These are phyloP conservation scores for Rhodinocichla rosea DNA, from an alignment of 2,113 vertebrate genomes.

Conservation along the genomic window DNA sequence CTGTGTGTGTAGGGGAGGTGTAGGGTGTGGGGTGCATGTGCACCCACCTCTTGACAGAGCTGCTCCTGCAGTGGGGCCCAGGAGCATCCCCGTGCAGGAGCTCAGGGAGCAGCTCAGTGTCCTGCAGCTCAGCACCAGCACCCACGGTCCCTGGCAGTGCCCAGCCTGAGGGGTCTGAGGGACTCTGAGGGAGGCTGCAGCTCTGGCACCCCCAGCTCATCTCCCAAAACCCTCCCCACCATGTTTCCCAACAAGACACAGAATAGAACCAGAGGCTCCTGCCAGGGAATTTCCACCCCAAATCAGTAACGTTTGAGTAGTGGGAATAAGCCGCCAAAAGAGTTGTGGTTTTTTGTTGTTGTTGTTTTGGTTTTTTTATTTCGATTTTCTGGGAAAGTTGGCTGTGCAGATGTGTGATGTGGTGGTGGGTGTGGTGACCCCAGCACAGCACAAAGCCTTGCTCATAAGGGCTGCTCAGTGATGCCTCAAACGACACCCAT, in stretches of 20 bases:
- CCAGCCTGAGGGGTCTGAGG: not conserved
- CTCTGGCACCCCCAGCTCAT: not conserved
- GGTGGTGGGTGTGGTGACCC: slow-evolving; percentile 36
- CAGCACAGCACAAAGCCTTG: not conserved
- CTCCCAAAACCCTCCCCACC: not conserved
- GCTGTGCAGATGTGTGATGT: not conserved
- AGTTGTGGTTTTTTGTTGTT: not conserved
- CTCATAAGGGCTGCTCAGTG: not conserved
- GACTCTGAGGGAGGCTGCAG: not conserved
- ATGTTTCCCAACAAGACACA: not conserved
- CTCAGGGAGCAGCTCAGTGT: rapidly evolving
- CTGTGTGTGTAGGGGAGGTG: no score
- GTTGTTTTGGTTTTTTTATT: not conserved
- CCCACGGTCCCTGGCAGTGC: rapidly evolving
- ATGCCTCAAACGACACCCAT: not conserved
- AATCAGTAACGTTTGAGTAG: not conserved
- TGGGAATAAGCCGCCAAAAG: not conserved
- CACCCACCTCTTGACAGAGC: not conserved
- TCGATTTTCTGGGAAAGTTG: not conserved
- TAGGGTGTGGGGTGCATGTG: not conserved
- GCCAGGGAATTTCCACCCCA: slow-evolving; percentile 44
- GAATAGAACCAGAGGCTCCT: not conserved
- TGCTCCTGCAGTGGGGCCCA: rapidly evolving
- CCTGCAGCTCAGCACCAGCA: not conserved
- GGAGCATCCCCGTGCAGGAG: rapidly evolving